These are phyloP conservation scores for Noctua pronuba DNA, from an alignment of 2,888 invertebrate genomes.

Conservation along the genomic window DNA sequence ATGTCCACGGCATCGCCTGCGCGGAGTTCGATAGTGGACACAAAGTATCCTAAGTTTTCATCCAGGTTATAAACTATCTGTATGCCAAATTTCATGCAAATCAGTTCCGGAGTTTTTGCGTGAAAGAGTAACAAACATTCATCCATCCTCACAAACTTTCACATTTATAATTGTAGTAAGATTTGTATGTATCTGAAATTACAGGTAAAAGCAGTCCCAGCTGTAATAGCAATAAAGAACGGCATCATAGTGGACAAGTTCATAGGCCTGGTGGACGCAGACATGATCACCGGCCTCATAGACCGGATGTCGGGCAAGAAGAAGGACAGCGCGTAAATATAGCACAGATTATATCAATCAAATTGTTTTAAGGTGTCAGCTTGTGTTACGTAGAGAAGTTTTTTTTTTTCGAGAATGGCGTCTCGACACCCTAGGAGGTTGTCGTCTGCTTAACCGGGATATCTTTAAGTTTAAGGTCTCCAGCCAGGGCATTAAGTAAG, in stretches of 20 bases:
- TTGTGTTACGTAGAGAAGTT: slow-evolving; percentile 22
- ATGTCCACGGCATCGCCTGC: not conserved
- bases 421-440: not conserved
- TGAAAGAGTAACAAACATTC: not conserved
- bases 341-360: slow-evolving; percentile 38
- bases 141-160: not conserved
- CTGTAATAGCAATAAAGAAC: slow-evolving; percentile 95
- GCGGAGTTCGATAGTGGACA: not conserved
- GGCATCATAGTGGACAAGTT: slow-evolving; percentile 96
- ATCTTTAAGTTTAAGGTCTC: not conserved
- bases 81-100: not conserved
- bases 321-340: slow-evolving; percentile 71
- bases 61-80: not conserved
- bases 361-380: slow-evolving; percentile 53
- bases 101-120: not conserved
- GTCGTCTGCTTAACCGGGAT: not conserved
- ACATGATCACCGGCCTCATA: slow-evolving; percentile 95
- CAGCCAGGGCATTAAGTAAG: not conserved
- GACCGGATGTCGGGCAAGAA: slow-evolving; percentile 90
- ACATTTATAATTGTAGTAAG: not conserved
- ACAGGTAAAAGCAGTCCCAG: slow-evolving; percentile 95
- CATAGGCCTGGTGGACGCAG: slow-evolving; percentile 95
- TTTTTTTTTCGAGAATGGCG: not conserved
- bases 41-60: not conserved
- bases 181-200: slow-evolving; percentile 47